Conservation (phyloP, 2,888 invertebrate genomes). For the Stenotaenia linearis region DNA sequence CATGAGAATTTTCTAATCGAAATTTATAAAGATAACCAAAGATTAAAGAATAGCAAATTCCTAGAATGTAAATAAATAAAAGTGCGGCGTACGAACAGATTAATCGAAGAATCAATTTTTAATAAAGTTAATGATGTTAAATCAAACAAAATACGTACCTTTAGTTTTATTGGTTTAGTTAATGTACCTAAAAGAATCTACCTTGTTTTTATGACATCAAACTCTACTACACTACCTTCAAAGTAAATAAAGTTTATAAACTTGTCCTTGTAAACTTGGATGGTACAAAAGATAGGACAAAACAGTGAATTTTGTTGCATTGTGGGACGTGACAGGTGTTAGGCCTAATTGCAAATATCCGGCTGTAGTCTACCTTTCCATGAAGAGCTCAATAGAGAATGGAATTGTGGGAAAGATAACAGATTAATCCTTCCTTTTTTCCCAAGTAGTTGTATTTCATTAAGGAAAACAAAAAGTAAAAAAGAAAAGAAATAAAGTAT, state of each 20-base stretch:
- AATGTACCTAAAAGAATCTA: too few relatives aligned
- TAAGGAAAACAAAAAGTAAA: background rate
- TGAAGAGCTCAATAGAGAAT: background rate
- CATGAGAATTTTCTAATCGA: background rate
- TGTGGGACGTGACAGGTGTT: slow-evolving; percentile 12
- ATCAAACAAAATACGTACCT: too few relatives aligned
- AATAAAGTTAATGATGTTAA: too few relatives aligned
- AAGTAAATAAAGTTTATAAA: background rate
- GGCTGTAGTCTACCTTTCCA: background rate
- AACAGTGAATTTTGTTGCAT: background rate
- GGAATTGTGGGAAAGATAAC: slow-evolving; percentile 19
- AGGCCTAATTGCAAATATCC: slow-evolving; percentile 15
- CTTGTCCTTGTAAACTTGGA: background rate
- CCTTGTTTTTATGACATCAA: too few relatives aligned
- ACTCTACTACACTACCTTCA: background rate
- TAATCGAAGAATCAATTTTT: too few relatives aligned
- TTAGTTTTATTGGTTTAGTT: too few relatives aligned
- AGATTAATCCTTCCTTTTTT: background rate
- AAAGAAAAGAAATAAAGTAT: too few relatives aligned
- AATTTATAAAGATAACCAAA: background rate
- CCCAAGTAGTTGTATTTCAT: background rate
- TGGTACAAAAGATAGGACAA: background rate
- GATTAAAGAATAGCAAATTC: background rate
- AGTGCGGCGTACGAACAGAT: too few relatives aligned
- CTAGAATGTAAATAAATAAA: too few relatives aligned